A percentile compares a stretch with the other conserved stretches of the same genome.
These are phyloP conservation scores for Peromyscus californicus DNA, from an alignment of 2,113 vertebrate genomes.

Conservation along the genomic window DNA sequence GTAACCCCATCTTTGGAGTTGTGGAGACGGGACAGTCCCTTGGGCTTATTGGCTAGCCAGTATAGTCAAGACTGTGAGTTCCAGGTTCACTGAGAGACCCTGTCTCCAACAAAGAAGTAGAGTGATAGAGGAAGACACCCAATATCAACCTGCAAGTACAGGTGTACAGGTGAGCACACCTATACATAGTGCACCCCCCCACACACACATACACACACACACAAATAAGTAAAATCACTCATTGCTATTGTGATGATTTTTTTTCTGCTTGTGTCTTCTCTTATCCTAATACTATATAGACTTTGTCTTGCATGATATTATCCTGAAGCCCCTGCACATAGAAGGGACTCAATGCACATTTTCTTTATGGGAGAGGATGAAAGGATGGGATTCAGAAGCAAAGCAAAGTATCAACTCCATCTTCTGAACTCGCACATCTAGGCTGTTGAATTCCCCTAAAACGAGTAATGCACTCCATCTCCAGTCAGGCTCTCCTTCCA, in stretches of 20 bases:
- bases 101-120: not conserved
- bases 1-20: not conserved
- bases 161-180: not conserved
- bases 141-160: not conserved
- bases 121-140: not conserved
- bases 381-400: not conserved
- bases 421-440: not conserved
- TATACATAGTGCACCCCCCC: not conserved
- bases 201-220: not conserved
- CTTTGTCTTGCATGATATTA: not conserved
- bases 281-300: not conserved
- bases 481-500: not conserved
- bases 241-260: not conserved
- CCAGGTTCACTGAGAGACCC: not conserved
- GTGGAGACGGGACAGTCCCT: not conserved
- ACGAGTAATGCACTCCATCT: not conserved
- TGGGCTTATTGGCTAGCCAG: not conserved
- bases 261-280: conserved; percentile 4
- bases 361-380: not conserved
- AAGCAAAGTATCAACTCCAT: fast-evolving
- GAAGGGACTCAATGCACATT: not conserved
- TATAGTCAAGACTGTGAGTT: not conserved
- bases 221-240: not conserved
- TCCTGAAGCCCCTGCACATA: not conserved
- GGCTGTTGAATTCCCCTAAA: not conserved